Conservation (phyloP, 2,888 invertebrate genomes). For the Sphaerophoria taeniata region DNA sequence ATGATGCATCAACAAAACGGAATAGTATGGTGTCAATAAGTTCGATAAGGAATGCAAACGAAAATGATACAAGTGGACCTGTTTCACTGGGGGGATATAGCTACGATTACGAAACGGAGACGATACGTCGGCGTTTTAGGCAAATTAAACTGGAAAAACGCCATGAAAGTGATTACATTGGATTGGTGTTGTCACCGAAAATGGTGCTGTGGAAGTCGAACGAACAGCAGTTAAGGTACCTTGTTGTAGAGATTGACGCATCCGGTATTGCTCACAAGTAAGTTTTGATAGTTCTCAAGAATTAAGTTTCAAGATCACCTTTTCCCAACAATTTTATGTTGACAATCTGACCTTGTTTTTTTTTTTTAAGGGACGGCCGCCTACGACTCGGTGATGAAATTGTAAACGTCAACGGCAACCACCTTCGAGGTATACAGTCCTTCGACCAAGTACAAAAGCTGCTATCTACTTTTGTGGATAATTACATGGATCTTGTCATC, state of each 20-base stretch:
- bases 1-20: constrained; percentile 78
- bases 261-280: constrained; percentile 86
- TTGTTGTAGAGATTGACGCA: constrained; percentile 86
- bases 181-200: constrained; percentile 88
- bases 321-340: neutral
- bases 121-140: constrained; percentile 86
- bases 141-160: constrained; percentile 87
- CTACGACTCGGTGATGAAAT: constrained; percentile 94
- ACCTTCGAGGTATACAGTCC: constrained; percentile 89
- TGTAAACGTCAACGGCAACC: constrained; percentile 93
- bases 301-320: neutral
- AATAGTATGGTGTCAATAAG: constrained; percentile 81
- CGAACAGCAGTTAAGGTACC: constrained; percentile 86
- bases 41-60: constrained; percentile 76
- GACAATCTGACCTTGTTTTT: neutral
- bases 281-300: constrained; percentile 66
- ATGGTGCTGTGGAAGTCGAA: constrained; percentile 83
- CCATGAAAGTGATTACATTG: constrained; percentile 87
- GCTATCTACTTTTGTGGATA: constrained; percentile 81
- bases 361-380: constrained; percentile 88
- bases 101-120: constrained; percentile 84
- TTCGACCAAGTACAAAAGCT: constrained; percentile 86
- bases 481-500: constrained; percentile 85
- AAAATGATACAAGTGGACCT: constrained; percentile 60
- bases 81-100: constrained; percentile 81